These are phyloP conservation scores for Petrocephalus schoutedeni DNA, from an alignment of 2,797 vertebrate species.

Conservation along the genomic window DNA sequence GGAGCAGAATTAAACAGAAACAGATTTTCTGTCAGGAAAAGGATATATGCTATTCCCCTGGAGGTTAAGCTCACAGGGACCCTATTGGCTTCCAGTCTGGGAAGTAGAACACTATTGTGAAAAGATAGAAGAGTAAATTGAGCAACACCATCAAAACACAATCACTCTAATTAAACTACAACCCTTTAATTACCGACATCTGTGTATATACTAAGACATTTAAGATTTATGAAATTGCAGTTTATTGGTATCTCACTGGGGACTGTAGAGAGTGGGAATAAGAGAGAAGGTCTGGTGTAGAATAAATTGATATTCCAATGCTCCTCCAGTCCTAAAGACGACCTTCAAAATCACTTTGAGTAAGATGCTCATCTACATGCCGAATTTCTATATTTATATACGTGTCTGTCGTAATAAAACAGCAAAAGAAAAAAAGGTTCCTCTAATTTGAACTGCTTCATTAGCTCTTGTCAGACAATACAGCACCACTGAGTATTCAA, in stretches of 20 bases:
- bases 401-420: neutral
- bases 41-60: slow-evolving; percentile 17
- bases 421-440: neutral
- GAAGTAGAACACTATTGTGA: slow-evolving; percentile 2
- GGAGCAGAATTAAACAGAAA: slow-evolving; percentile 20
- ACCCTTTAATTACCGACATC: neutral
- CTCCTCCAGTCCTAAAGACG: neutral
- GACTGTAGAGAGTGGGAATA: neutral
- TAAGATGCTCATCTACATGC: neutral
- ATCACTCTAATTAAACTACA: neutral
- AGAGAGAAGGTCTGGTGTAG: neutral
- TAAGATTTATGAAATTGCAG: neutral
- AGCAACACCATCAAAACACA: slow-evolving; percentile 21
- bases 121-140: slow-evolving; percentile 6
- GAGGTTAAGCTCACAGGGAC: neutral
- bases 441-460: neutral
- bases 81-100: slow-evolving; percentile 15
- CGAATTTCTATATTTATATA: neutral
- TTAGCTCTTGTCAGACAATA: neutral
- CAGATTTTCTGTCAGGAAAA: slow-evolving; percentile 24
- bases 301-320: neutral
- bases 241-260: neutral
- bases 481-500: neutral
- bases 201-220: neutral
- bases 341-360: neutral